Evolutionary conservation across 2,888 invertebrate genomes (phyloP).

Genomic region (Melinaea menophilus): DNA sequence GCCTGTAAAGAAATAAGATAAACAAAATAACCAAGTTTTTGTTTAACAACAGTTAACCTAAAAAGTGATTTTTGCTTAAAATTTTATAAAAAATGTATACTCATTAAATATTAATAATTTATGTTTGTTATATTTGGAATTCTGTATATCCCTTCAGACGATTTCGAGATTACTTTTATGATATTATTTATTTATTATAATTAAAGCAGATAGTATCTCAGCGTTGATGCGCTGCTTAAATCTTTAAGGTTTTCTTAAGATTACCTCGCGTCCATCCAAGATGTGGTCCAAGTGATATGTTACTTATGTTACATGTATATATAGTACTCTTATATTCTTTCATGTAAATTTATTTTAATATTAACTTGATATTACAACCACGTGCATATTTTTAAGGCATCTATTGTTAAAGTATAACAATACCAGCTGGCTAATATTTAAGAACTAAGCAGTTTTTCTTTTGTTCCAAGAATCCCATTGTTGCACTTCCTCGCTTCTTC

Average conservation of each 20-base stretch:
- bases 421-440: not conserved
- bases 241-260: conserved; percentile 38
- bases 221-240: conserved; percentile 34
- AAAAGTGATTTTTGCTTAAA: not conserved
- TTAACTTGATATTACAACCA: no score
- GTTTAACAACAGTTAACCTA: not conserved
- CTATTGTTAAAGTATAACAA: not conserved
- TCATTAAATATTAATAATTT: conserved; percentile 24
- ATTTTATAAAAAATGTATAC: conserved; percentile 5
- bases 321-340: no score
- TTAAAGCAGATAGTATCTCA: conserved; percentile 37
- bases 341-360: no score
- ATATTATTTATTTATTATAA: conserved; percentile 40
- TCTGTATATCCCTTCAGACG: conserved; percentile 23
- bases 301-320: not conserved
- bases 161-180: conserved; percentile 29
- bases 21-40: not conserved
- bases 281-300: conserved; percentile 26
- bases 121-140: conserved; percentile 25
- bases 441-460: not conserved
- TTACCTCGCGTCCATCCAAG: conserved; percentile 29
- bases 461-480: conserved; percentile 4
- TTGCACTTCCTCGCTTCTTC: not conserved
- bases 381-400: no score
- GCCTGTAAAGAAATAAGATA: not conserved